Conservation (phyloP, 2,113 vertebrate genomes). For the Colinus virginianus region DNA sequence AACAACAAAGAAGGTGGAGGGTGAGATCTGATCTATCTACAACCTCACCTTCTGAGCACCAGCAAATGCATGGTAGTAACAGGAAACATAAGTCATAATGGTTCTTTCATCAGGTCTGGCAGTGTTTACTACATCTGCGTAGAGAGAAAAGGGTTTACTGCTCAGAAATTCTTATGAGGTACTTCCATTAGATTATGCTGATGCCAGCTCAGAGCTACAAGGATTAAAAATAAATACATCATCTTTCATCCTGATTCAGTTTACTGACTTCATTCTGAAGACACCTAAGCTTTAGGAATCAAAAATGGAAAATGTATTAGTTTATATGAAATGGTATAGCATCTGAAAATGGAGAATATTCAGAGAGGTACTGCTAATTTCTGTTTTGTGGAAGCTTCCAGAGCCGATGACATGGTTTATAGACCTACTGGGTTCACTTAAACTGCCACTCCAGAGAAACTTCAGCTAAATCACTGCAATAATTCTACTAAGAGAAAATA, state of each 20-base stretch:
- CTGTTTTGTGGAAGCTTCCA: constrained; percentile 30
- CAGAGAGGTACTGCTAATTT: constrained; percentile 6
- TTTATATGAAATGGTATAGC: background rate
- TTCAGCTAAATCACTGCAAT: constrained; percentile 16
- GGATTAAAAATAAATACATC: constrained; percentile 12
- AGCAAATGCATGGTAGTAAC: constrained; percentile 78
- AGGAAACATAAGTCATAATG: constrained; percentile 78
- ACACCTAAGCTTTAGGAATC: background rate
- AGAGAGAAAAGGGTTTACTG: constrained; percentile 65
- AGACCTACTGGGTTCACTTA: constrained; percentile 19
- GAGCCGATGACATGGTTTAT: constrained; percentile 40
- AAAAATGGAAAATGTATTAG: background rate
- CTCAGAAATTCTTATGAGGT: constrained; percentile 15
- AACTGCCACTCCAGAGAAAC: background rate
- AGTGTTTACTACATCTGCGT: constrained; percentile 74
- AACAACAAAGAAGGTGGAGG: constrained; percentile 65
- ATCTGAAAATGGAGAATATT: background rate
- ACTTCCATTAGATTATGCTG: background rate
- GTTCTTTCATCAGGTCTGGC: constrained; percentile 77
- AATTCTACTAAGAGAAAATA: background rate
- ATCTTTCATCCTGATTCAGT: background rate
- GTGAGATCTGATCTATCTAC: constrained; percentile 55
- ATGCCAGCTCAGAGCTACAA: constrained; percentile 13
- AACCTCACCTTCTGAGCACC: constrained; percentile 79
- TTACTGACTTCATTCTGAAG: background rate